Percentiles rank a stretch among this genome's conserved stretches.
These are phyloP conservation scores for Perizoma affinitatum DNA, from an alignment of 2,888 invertebrate genomes.

Conservation along the genomic window DNA sequence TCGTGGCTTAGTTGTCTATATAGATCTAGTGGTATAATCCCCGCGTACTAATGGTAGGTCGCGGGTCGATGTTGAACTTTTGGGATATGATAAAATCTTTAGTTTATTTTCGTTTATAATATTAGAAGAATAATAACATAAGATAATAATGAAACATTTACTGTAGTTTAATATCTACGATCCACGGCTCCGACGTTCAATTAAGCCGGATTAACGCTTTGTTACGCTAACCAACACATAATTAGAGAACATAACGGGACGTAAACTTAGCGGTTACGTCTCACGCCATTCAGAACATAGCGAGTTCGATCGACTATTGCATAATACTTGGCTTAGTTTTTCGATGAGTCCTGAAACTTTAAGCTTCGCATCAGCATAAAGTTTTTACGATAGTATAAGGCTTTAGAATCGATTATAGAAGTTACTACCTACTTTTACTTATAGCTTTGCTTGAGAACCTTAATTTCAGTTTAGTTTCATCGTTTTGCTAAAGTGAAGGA, in stretches of 20 bases:
- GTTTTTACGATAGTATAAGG: slow-evolving; percentile 3
- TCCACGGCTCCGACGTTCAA: slow-evolving; percentile 9
- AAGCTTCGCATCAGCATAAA: slow-evolving; percentile 13
- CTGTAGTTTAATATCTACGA: slow-evolving; percentile 7
- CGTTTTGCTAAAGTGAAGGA: too few species aligned
- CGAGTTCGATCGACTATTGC: slow-evolving; percentile 1
- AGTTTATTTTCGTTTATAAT: too few species aligned
- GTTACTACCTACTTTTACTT: neutral
- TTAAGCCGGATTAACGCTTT: slow-evolving; percentile 22
- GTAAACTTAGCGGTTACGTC: slow-evolving; percentile 28
- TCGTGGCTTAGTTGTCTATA: too few species aligned
- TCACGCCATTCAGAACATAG: slow-evolving; percentile 14
- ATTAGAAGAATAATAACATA: too few species aligned
- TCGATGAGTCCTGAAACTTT: slow-evolving; percentile 7
- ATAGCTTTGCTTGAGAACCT: neutral
- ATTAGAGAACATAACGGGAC: slow-evolving; percentile 34
- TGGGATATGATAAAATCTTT: too few species aligned
- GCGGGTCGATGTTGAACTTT: too few species aligned
- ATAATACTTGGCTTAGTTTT: slow-evolving; percentile 1
- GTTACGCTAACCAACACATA: slow-evolving; percentile 32
- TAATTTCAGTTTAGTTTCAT: too few species aligned
- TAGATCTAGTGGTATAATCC: too few species aligned
- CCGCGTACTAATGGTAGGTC: too few species aligned
- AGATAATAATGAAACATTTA: too few species aligned
- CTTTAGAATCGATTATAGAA: slow-evolving; percentile 7